A percentile compares a stretch with the other conserved stretches of the same genome.
Evolutionary conservation across 2,888 invertebrate species (phyloP).

Genomic region (Xestoiulus laeticollis): DNA sequence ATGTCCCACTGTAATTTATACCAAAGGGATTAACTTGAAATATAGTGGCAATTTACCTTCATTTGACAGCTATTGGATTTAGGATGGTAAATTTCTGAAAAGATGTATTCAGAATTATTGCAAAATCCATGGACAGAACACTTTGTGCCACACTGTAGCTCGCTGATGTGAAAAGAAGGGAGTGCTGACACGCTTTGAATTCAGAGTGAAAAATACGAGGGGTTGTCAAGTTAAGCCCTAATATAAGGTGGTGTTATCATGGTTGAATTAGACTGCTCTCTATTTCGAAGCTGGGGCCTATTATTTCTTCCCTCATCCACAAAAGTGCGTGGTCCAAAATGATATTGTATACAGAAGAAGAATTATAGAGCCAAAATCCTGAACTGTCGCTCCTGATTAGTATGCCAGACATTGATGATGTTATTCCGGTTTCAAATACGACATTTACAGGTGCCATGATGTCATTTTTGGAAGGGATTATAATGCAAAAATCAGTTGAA

Average conservation of each 20-base stretch:
- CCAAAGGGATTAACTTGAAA: conserved; percentile 50
- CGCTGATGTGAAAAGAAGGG: not conserved
- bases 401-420: not conserved
- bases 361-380: not conserved
- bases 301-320: not conserved
- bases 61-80: conserved; percentile 45
- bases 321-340: not conserved
- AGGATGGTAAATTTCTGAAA: conserved; percentile 18
- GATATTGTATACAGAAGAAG: not conserved
- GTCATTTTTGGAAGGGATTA: not conserved
- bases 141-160: conserved; percentile 17
- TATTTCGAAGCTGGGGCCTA: not conserved
- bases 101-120: conserved; percentile 42
- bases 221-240: not conserved
- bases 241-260: conserved; percentile 9
- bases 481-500: not conserved
- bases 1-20: conserved; percentile 41
- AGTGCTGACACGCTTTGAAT: conserved; percentile 20
- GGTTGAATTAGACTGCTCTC: conserved; percentile 2
- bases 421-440: not conserved
- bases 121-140: not conserved
- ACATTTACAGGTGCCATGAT: not conserved
- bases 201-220: conserved; percentile 3
- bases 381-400: conserved; percentile 4
- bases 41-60: conserved; percentile 48